phyloP scores from a whole-genome alignment of 1,140 invertebrate species.

The Drosophila pseudoananassae region DNA sequence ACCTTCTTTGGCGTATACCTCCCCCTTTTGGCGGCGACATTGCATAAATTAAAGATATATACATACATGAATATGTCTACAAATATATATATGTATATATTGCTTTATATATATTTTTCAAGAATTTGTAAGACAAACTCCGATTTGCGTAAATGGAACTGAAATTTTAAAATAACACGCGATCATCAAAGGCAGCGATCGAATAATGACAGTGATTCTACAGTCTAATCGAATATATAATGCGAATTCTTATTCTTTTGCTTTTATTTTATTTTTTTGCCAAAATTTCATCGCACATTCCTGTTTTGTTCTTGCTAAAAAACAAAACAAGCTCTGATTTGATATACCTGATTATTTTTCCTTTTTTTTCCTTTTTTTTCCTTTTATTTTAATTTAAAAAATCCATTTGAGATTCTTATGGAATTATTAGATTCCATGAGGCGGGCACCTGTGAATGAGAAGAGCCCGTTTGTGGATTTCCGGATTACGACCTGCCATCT shows the following conservation, averaged over 20 bases:
- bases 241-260: conserved; percentile 61
- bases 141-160: conserved; percentile 68
- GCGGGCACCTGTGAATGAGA: conserved; percentile 65
- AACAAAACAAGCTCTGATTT: conserved; percentile 49
- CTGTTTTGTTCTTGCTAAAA: conserved; percentile 39
- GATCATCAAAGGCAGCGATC: conserved; percentile 45
- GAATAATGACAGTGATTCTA: conserved; percentile 31
- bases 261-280: conserved; percentile 42
- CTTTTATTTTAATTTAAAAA: conserved; percentile 1
- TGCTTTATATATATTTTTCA: background rate
- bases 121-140: conserved; percentile 23
- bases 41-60: conserved; percentile 53
- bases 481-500: conserved; percentile 44
- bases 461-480: conserved; percentile 64
- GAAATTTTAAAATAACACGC: conserved; percentile 18
- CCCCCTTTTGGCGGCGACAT: conserved; percentile 6
- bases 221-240: conserved; percentile 55
- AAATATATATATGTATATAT: conserved; percentile 15
- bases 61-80: no score
- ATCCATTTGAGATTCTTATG: background rate
- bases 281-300: conserved; percentile 56
- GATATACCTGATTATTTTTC: conserved; percentile 17
- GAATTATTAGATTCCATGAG: background rate
- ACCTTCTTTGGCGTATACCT: conserved; percentile 15
- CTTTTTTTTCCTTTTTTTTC: background rate